A percentile compares a stretch with the other conserved stretches of the same genome.
These are phyloP conservation scores for Hydrochoerus hydrochaeris DNA, from an alignment of 2,113 vertebrate species.

Conservation along the genomic window DNA sequence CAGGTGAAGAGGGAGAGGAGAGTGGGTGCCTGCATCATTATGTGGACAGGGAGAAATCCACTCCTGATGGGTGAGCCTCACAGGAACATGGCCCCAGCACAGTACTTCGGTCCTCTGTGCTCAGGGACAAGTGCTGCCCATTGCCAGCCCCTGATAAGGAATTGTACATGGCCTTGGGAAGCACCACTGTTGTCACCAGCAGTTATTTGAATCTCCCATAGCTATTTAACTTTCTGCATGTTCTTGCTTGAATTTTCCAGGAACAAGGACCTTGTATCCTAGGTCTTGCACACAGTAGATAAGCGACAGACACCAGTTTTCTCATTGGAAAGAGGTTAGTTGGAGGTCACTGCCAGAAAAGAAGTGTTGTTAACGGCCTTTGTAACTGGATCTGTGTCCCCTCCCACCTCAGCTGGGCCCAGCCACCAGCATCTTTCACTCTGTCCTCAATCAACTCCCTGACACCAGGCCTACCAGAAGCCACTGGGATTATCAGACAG, in stretches of 20 bases:
- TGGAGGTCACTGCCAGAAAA: neutral
- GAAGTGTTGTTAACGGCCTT: neutral
- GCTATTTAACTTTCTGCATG: no score
- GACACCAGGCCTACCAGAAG: neutral
- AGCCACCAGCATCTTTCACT: neutral
- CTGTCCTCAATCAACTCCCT: no score
- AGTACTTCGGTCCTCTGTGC: rapidly evolving
- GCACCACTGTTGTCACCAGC: rapidly evolving
- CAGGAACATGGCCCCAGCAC: neutral
- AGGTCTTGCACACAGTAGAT: neutral
- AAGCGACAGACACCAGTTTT: neutral
- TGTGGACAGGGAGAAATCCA: neutral
- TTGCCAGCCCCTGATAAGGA: rapidly evolving
- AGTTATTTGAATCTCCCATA: neutral
- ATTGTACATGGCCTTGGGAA: rapidly evolving
- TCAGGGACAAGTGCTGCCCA: rapidly evolving
- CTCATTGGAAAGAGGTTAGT: neutral
- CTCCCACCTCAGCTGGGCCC: neutral
- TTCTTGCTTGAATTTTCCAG: neutral
- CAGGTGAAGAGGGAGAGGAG: no score
- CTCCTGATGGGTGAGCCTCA: rapidly evolving
- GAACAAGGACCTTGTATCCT: neutral
- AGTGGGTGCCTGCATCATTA: neutral
- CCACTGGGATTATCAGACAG: neutral
- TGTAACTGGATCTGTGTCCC: no score